Base-by-base conservation (phyloP, 2,113 vertebrate species). In the Apodemus speciosus region DNA sequence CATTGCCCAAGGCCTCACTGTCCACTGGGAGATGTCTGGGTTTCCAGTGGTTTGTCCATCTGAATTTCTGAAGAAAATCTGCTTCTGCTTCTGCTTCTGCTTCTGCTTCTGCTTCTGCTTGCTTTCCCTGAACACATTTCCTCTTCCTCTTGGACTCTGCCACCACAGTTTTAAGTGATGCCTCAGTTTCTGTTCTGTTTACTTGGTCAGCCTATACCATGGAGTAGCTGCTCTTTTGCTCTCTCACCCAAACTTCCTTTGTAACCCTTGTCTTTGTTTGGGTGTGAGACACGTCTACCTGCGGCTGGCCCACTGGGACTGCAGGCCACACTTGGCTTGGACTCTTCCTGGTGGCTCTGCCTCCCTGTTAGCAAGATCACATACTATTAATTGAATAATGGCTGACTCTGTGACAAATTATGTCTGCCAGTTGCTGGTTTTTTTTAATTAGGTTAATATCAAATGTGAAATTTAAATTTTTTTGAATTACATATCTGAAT, bases 81-180 rank as follows among this genome's bases (percentile, higher is more conserved):
- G 62, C 89, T 96, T 96, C 92, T 93, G 62, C 95, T 95, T 90
- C 86, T 20, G 53, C 15, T 56, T 58, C 58, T 58, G 56, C 56
- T 58, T 68, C 81, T 66, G 62, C 88, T 96, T 96, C 92, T 93
- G 60, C 94, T 95, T 90, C 86, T n/a, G n/a, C n/a, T n/a, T n/a
- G 56, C 56, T 58, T 68, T 76, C 40, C 25, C 27, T 56, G 1
- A 86, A 53, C 58, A 0, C 2, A 20, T 85, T 91, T 93, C 92
- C 68, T 90, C 66, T 30, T 91, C 43, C 38, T 53, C 20, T 15
- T 20, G 14, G 62, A 2, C 64, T 30, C 40, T 27, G 1, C 72
- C 49, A 83, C 93, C 86, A 51, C 38, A 7, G 80, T 40, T 32
- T 84, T 49, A 84, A 71, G 68, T 18, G 40, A 68, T 66, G 25